Conservation (phyloP, 2,888 invertebrate species). For the Polyommatus icarus region DNA sequence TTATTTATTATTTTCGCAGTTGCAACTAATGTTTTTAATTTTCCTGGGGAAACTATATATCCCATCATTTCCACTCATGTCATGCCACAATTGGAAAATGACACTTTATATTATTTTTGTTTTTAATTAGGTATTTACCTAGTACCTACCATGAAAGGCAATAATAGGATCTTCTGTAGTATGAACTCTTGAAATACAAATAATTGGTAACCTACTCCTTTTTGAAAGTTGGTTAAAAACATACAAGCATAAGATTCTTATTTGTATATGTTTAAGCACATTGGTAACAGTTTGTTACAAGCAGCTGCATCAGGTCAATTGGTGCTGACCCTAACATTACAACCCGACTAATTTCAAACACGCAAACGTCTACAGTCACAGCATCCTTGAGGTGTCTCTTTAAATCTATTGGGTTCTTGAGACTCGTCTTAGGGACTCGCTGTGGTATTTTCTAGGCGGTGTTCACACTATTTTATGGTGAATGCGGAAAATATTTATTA, state of each 20-base stretch:
- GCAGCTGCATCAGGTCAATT: slow-evolving; percentile 75
- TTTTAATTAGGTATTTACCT: too few relatives aligned
- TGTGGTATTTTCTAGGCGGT: slow-evolving; percentile 47
- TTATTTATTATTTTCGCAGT: too few relatives aligned
- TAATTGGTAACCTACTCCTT: too few relatives aligned
- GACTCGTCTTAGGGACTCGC: slow-evolving; percentile 49
- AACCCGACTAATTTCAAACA: slow-evolving; percentile 56
- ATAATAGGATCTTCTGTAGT: too few relatives aligned
- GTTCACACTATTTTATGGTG: background rate
- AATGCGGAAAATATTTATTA: background rate
- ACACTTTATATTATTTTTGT: too few relatives aligned
- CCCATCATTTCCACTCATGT: too few relatives aligned
- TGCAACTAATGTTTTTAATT: too few relatives aligned
- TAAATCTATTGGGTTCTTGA: slow-evolving; percentile 47
- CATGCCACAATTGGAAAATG: too few relatives aligned
- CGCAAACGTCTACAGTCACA: slow-evolving; percentile 39
- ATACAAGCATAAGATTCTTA: slow-evolving; percentile 33
- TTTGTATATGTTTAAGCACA: slow-evolving; percentile 54
- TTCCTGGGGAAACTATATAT: too few relatives aligned
- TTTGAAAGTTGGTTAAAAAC: too few relatives aligned
- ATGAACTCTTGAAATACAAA: too few relatives aligned
- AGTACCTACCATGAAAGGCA: too few relatives aligned
- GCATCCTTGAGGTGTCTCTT: slow-evolving; percentile 43
- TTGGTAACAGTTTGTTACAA: slow-evolving; percentile 59
- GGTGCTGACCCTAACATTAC: slow-evolving; percentile 66